phyloP scores from a whole-genome alignment of 2,888 invertebrate species.

The Rhagonycha fulva region DNA sequence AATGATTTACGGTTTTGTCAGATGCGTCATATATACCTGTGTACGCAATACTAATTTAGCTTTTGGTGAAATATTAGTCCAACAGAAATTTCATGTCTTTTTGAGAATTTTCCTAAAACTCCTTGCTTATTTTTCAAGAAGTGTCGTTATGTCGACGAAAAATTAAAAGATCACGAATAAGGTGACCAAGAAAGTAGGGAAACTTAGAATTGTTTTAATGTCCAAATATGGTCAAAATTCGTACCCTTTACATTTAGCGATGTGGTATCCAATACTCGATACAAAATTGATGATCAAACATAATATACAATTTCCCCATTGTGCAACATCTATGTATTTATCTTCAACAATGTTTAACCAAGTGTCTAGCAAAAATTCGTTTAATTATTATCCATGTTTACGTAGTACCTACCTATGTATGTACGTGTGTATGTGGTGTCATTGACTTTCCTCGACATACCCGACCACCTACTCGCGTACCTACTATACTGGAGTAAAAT shows the following conservation, averaged over 20 bases:
- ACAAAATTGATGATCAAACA: not conserved
- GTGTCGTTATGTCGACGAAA: no score
- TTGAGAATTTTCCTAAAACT: no score
- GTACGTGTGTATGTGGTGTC: not conserved
- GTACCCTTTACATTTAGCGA: not conserved
- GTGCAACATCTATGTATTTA: not conserved
- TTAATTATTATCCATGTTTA: not conserved
- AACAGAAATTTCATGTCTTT: no score
- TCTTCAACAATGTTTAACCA: not conserved
- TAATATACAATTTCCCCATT: not conserved
- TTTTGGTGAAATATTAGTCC: no score
- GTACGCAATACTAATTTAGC: not conserved
- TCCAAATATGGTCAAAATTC: no score
- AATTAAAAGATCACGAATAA: no score
- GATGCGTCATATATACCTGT: not conserved
- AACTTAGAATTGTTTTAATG: no score
- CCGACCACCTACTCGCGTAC: not conserved
- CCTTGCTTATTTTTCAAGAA: no score
- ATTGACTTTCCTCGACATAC: not conserved
- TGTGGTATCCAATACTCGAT: not conserved
- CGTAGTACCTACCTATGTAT: not conserved
- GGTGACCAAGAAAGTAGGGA: no score
- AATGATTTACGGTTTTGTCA: constrained; percentile 1
- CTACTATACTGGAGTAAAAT: not conserved
- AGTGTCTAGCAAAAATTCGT: not conserved